These are phyloP conservation scores for Epinephelus moara DNA, from an alignment of 2,113 vertebrate species.

Conservation along the genomic window DNA sequence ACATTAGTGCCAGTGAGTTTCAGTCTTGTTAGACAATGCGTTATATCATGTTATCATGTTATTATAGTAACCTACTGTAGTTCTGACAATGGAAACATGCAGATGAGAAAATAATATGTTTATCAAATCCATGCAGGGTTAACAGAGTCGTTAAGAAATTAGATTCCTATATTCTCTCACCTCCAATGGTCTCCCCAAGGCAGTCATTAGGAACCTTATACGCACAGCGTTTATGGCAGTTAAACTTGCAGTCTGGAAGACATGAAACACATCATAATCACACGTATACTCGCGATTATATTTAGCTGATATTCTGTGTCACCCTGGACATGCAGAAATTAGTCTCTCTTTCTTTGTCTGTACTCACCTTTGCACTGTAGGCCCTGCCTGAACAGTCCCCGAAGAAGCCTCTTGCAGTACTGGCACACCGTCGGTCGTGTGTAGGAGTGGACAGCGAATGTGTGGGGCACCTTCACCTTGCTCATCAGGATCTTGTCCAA, in stretches of 20 bases:
- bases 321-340: neutral
- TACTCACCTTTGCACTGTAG: constrained; percentile 92
- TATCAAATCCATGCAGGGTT: constrained; percentile 42
- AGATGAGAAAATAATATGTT: constrained; percentile 8
- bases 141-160: neutral
- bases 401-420: constrained; percentile 92
- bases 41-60: constrained; percentile 14
- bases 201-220: constrained; percentile 93
- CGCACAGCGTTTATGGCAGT: constrained; percentile 92
- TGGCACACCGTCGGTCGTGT: constrained; percentile 93
- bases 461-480: constrained; percentile 94
- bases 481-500: constrained; percentile 92
- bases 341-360: neutral
- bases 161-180: constrained; percentile 72
- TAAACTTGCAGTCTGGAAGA: constrained; percentile 91
- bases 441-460: constrained; percentile 92
- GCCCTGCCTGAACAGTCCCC: constrained; percentile 92
- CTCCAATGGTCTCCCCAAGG: constrained; percentile 88
- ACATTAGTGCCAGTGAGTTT: constrained; percentile 59
- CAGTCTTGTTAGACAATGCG: constrained; percentile 30
- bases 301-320: neutral
- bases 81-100: constrained; percentile 30
- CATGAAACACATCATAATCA: constrained; percentile 14
- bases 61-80: constrained; percentile 2
- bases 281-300: neutral